A percentile compares a stretch with the other conserved stretches of the same genome.
Conservation (phyloP, 2,797 vertebrate genomes). For the Gymnothorax javanicus region DNA sequence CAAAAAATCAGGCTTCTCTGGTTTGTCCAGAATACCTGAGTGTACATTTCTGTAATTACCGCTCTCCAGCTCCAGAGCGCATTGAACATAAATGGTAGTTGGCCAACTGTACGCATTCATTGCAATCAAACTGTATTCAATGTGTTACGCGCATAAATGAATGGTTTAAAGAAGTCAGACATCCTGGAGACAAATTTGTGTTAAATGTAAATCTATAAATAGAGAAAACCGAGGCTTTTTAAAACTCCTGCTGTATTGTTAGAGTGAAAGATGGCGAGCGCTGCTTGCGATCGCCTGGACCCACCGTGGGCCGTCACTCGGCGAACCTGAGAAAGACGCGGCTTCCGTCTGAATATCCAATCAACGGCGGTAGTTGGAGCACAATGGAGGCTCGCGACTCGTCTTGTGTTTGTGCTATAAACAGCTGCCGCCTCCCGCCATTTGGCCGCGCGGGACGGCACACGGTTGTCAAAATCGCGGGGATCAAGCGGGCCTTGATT, state of each 20-base stretch:
- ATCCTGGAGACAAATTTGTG: neutral
- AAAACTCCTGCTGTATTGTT: neutral
- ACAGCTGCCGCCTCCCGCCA: slow-evolving; percentile 38
- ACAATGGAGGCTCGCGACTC: neutral
- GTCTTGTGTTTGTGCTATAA: slow-evolving; percentile 23
- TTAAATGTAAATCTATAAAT: neutral
- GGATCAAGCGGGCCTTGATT: slow-evolving; percentile 37
- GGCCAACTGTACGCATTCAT: neutral
- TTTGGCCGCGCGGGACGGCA: slow-evolving; percentile 20
- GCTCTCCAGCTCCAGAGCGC: neutral
- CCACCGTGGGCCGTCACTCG: neutral
- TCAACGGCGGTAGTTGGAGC: neutral
- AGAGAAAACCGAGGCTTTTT: neutral
- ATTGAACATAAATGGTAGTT: neutral
- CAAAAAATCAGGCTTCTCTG: neutral
- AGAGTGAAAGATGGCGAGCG: neutral
- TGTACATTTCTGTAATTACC: neutral
- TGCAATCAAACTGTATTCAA: neutral
- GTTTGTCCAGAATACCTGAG: neutral
- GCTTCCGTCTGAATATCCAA: slow-evolving; percentile 20
- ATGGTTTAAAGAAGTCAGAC: neutral
- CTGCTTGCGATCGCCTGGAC: neutral
- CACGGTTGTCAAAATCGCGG: slow-evolving; percentile 33
- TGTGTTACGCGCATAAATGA: neutral
- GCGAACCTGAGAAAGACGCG: neutral